A percentile compares a stretch with the other conserved stretches of the same genome.
Conservation (phyloP, 2,797 vertebrate genomes). For the Mallotus villosus region DNA sequence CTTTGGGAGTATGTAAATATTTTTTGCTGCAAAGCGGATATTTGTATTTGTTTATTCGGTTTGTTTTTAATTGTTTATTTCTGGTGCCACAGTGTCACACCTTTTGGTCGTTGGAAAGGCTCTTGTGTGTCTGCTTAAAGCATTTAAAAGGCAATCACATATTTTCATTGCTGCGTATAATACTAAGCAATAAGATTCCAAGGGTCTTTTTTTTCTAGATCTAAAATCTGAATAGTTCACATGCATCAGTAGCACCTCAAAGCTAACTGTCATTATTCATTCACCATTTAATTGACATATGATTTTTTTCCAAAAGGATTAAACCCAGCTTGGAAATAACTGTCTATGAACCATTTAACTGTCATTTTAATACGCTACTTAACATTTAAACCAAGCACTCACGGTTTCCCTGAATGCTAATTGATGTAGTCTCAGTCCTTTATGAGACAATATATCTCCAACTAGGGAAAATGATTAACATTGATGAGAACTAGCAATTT, state of each 20-base stretch:
- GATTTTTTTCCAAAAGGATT: conserved; percentile 57
- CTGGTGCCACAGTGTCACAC: conserved; percentile 5
- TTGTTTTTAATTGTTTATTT: conserved; percentile 17
- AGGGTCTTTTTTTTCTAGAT: conserved; percentile 42
- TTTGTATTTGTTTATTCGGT: not conserved
- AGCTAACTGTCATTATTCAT: conserved; percentile 73
- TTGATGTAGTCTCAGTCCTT: conserved; percentile 87
- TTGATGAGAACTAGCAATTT: conserved; percentile 80
- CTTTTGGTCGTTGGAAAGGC: conserved; percentile 19
- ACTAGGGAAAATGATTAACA: conserved; percentile 89
- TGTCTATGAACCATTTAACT: conserved; percentile 87
- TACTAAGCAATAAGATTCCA: conserved; percentile 32
- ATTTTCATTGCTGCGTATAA: conserved; percentile 43
- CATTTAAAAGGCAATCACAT: conserved; percentile 45
- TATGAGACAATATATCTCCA: conserved; percentile 94
- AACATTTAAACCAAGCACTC: conserved; percentile 90
- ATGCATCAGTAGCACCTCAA: conserved; percentile 63
- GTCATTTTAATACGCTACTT: conserved; percentile 94
- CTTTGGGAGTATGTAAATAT: not conserved
- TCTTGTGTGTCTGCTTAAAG: conserved; percentile 39
- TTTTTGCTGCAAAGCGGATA: not conserved
- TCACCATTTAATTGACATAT: conserved; percentile 71
- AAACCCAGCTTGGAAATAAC: conserved; percentile 78
- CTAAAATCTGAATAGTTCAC: conserved; percentile 56
- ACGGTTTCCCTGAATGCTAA: conserved; percentile 84